phyloP scores from a whole-genome alignment of 2,113 vertebrate species.

The Centropristis striata region DNA sequence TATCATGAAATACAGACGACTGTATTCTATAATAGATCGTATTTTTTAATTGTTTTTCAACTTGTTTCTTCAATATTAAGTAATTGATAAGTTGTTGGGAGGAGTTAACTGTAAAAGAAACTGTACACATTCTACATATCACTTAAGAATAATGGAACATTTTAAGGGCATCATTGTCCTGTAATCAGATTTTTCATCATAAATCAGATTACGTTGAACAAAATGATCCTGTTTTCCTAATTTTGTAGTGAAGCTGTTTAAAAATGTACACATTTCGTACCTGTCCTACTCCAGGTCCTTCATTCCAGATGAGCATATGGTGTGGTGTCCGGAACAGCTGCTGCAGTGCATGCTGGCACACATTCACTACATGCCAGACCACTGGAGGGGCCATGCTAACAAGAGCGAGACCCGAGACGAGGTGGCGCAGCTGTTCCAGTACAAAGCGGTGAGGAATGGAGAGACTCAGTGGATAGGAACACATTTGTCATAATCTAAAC shows the following conservation, averaged over 20 bases:
- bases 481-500: conserved; percentile 21
- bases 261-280: conserved; percentile 25
- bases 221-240: background rate
- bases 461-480: background rate
- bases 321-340: conserved; percentile 98
- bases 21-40: background rate
- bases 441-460: conserved; percentile 93
- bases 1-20: background rate
- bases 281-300: conserved; percentile 88
- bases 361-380: conserved; percentile 99
- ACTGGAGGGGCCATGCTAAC: conserved; percentile 98
- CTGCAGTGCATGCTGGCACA: conserved; percentile 97
- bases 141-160: background rate
- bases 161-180: background rate
- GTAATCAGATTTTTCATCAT: background rate
- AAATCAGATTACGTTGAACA: background rate
- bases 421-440: conserved; percentile 99
- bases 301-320: conserved; percentile 98
- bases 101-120: background rate
- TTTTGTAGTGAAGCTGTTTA: background rate
- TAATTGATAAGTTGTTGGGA: background rate
- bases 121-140: background rate
- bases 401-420: conserved; percentile 97
- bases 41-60: background rate
- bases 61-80: background rate